A percentile compares a stretch with the other conserved stretches of the same genome.
Evolutionary conservation across 1,140 invertebrate species (phyloP).

Genomic region (Contarinia nasturtii): DNA sequence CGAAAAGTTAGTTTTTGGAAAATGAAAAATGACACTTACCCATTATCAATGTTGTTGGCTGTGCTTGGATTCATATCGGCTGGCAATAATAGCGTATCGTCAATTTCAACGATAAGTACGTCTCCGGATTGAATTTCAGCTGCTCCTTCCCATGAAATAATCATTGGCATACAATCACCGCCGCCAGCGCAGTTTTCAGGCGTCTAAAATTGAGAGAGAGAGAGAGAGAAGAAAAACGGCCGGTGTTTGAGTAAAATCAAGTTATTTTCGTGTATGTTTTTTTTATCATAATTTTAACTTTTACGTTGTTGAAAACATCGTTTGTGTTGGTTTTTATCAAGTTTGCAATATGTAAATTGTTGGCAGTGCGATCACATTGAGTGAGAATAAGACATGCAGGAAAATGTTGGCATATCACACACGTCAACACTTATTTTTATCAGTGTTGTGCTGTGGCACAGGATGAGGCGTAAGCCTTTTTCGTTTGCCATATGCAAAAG

Average conservation of each 20-base stretch:
- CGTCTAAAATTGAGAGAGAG: constrained; percentile 17
- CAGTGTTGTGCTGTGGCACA: too few species aligned
- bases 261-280: background rate
- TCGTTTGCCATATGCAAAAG: too few species aligned
- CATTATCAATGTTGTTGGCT: constrained; percentile 10
- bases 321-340: background rate
- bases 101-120: constrained; percentile 45
- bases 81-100: constrained; percentile 31
- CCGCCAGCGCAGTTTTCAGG: constrained; percentile 28
- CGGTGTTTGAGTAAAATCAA: background rate
- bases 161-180: constrained; percentile 28
- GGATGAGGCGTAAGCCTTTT: too few species aligned
- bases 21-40: constrained; percentile 9
- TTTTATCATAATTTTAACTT: background rate
- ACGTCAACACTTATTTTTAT: too few species aligned
- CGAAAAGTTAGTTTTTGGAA: background rate
- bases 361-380: background rate
- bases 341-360: background rate
- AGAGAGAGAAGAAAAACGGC: background rate
- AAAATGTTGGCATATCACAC: too few species aligned
- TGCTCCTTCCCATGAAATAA: constrained; percentile 36
- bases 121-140: constrained; percentile 45
- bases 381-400: background rate
- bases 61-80: constrained; percentile 16
- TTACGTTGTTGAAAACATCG: background rate